A percentile compares a stretch with the other conserved stretches of the same genome.
Evolutionary conservation across 1,140 invertebrate species (phyloP).

Genomic region (Penaeus vannamei): DNA sequence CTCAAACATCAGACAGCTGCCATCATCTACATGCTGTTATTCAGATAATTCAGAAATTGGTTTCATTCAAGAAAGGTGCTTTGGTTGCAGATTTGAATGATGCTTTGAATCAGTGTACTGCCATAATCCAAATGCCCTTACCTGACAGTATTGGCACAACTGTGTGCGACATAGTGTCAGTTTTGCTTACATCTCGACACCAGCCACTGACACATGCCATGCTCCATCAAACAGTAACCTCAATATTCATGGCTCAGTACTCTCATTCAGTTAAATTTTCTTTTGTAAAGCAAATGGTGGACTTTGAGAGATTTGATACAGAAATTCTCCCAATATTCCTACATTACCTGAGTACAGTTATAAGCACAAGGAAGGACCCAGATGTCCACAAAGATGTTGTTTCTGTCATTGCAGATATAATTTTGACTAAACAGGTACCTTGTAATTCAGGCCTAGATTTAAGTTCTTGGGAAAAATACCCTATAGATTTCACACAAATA

Average conservation of each 20-base stretch:
- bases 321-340: conserved; percentile 43
- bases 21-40: conserved; percentile 51
- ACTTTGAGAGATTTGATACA: conserved; percentile 54
- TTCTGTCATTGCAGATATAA: conserved; percentile 33
- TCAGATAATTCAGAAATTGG: conserved; percentile 37
- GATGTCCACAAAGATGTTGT: conserved; percentile 38
- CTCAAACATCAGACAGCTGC: neutral
- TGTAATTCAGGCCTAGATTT: conserved; percentile 38
- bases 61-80: conserved; percentile 31
- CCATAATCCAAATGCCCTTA: conserved; percentile 22
- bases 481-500: conserved; percentile 24
- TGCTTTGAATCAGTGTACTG: conserved; percentile 19
- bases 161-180: conserved; percentile 16
- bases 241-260: conserved; percentile 21
- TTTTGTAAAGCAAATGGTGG: conserved; percentile 12
- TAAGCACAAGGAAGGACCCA: conserved; percentile 2
- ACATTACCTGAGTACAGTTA: conserved; percentile 12
- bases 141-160: conserved; percentile 43
- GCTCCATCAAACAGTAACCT: neutral
- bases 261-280: conserved; percentile 37
- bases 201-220: neutral
- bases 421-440: conserved; percentile 40
- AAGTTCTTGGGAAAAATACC: conserved; percentile 36
- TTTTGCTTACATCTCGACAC: conserved; percentile 4
- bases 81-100: conserved; percentile 34